phyloP scores from a whole-genome alignment of 2,888 invertebrate genomes.

The Athalia rosae region DNA sequence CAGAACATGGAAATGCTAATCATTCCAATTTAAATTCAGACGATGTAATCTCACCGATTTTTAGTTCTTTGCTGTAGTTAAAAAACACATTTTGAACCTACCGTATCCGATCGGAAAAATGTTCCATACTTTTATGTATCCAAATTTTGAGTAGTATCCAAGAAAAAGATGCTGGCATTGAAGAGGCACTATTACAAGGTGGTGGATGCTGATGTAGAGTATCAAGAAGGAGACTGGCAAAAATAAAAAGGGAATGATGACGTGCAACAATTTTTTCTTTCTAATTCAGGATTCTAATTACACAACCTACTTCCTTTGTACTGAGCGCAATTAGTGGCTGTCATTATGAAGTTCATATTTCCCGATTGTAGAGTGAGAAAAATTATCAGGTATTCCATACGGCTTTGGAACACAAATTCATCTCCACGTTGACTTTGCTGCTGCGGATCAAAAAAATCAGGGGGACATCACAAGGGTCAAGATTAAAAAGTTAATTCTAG shows the following conservation, averaged over 20 bases:
- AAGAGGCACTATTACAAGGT: conserved; percentile 14
- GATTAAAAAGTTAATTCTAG: not conserved
- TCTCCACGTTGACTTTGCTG: not conserved
- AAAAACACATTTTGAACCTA: not conserved
- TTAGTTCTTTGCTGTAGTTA: not conserved
- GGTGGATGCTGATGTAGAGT: conserved; percentile 31
- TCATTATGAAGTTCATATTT: conserved; percentile 30
- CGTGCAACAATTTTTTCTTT: not conserved
- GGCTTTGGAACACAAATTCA: not conserved
- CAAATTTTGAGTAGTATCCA: conserved; percentile 33
- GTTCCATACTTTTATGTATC: conserved; percentile 35
- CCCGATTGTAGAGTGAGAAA: conserved; percentile 23
- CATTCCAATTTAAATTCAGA: not conserved
- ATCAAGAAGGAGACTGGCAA: conserved; percentile 30
- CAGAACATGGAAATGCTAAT: not conserved
- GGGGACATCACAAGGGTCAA: not conserved
- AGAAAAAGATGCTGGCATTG: conserved; percentile 39
- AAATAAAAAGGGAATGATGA: not conserved
- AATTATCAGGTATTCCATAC: conserved; percentile 25
- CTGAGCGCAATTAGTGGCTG: conserved; percentile 9
- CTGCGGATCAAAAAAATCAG: not conserved
- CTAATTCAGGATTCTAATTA: not conserved
- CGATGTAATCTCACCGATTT: not conserved
- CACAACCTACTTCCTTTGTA: conserved; percentile 27
- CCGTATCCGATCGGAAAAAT: conserved; percentile 37